Evolutionary conservation across 2,113 vertebrate species (phyloP).

Genomic region (Phainopepla nitens): DNA sequence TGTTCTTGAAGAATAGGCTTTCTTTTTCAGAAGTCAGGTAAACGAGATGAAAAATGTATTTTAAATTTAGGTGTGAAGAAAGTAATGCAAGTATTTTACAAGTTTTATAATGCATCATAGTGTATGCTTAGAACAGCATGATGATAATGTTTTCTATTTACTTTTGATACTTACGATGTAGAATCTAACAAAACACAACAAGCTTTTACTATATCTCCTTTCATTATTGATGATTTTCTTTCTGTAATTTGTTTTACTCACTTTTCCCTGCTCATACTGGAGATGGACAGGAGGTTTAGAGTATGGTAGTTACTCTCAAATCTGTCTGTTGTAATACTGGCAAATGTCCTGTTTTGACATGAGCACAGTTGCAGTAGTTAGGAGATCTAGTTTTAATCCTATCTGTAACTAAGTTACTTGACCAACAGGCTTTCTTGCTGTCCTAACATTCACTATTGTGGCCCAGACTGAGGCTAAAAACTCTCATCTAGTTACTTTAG

Average conservation of each 20-base stretch:
- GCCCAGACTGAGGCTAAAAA: neutral
- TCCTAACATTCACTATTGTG: neutral
- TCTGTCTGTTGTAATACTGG: neutral
- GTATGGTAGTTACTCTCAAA: neutral
- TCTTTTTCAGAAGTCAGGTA: slow-evolving; percentile 7
- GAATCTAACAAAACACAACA: neutral
- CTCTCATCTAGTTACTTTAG: neutral
- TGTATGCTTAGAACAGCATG: neutral
- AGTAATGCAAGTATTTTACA: neutral
- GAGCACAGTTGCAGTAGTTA: neutral
- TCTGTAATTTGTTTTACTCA: neutral
- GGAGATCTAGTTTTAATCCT: neutral
- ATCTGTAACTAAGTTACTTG: neutral
- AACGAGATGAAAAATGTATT: neutral
- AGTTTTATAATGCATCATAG: neutral
- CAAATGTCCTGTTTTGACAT: neutral
- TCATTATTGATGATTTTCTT: neutral
- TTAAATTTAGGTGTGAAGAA: neutral
- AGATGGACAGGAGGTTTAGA: neutral
- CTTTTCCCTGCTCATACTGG: neutral
- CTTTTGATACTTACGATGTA: neutral
- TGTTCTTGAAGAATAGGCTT: neutral
- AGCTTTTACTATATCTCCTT: neutral
- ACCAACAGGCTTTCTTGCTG: neutral
- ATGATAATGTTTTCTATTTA: neutral